Base-by-base conservation (phyloP, 1,140 invertebrate genomes). In the Leptinotarsa defecta region DNA sequence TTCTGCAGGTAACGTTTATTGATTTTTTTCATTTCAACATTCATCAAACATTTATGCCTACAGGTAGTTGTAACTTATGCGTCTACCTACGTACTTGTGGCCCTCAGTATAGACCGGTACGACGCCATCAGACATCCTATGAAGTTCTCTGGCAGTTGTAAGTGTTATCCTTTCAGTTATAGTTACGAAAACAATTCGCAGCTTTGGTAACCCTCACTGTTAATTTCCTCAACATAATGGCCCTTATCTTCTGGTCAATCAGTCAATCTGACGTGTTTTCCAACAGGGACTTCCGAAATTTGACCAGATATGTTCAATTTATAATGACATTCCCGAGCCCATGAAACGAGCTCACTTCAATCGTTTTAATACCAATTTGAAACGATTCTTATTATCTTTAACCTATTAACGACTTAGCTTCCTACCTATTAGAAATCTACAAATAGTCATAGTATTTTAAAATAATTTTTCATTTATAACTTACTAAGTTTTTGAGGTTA, bases 1-100 rank as follows among this genome's bases (percentile, higher is more conserved):
- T 88, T 83, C 83, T 87, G 64, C 89, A 91, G 86, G 89, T 89
- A 83, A 57, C 4, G 52, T 57, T 57, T 15, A 57, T 57, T 6
- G 3, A n/a, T 57, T 57, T 3, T 57, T 15, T 19, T 15, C 11
- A 57, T 57, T n/a, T 57, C 4, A 5, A 57, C 8, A 43, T 43
- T 6, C 2, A 43, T 43, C 34, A 43, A 43, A 43, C 34, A 43
- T 57, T 15, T 57, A 57, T 57, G 15, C 52, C 20, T 65, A 20
- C 88, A 95, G 90, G 91, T 90, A 0, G 89, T 96, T 48, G 95
- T 97, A 22, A 96, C 95, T 57, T 98, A 97, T 85, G 95, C 94
- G 8, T 98, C 96, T 3, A 98, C 96, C 0, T 98, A 98, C 82
- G 96, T 98, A 13, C 88, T 98, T 61, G 96, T 98, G n/a, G 95